These are phyloP conservation scores for Leuctra nigra DNA, from an alignment of 2,888 invertebrate species.

Conservation along the genomic window DNA sequence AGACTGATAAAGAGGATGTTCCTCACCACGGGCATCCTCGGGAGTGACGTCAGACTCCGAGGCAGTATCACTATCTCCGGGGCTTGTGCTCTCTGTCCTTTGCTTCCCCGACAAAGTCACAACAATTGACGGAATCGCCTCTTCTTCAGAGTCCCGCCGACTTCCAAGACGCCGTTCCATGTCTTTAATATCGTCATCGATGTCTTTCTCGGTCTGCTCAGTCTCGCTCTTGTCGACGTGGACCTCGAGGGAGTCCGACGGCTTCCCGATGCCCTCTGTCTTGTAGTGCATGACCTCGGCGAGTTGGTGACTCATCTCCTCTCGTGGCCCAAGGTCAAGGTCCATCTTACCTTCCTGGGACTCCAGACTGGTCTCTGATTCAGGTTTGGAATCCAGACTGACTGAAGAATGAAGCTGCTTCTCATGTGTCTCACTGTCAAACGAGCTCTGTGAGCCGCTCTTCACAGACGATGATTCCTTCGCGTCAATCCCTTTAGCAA, in stretches of 20 bases:
- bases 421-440: not conserved
- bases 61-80: conserved; percentile 30
- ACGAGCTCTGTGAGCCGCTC: not conserved
- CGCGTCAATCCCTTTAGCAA: conserved; percentile 8
- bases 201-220: conserved; percentile 45
- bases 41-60: conserved; percentile 30
- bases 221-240: conserved; percentile 47
- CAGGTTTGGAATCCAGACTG: conserved; percentile 1
- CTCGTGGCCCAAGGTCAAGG: conserved; percentile 20
- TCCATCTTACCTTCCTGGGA: conserved; percentile 7
- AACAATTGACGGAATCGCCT: conserved; percentile 41
- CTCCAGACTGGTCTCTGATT: conserved; percentile 14
- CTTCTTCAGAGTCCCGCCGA: conserved; percentile 31
- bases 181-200: conserved; percentile 40
- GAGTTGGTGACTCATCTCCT: conserved; percentile 22
- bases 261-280: conserved; percentile 38
- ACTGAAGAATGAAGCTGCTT: not conserved
- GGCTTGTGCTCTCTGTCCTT: conserved; percentile 30
- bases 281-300: conserved; percentile 34
- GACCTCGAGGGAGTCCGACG: conserved; percentile 43
- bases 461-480: not conserved
- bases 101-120: conserved; percentile 41
- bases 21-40: conserved; percentile 28
- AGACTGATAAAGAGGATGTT: conserved; percentile 32
- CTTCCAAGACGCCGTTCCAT: conserved; percentile 33